A percentile compares a stretch with the other conserved stretches of the same genome.
Conservation (phyloP, 2,113 vertebrate genomes). For the Pundamilia nyererei region DNA sequence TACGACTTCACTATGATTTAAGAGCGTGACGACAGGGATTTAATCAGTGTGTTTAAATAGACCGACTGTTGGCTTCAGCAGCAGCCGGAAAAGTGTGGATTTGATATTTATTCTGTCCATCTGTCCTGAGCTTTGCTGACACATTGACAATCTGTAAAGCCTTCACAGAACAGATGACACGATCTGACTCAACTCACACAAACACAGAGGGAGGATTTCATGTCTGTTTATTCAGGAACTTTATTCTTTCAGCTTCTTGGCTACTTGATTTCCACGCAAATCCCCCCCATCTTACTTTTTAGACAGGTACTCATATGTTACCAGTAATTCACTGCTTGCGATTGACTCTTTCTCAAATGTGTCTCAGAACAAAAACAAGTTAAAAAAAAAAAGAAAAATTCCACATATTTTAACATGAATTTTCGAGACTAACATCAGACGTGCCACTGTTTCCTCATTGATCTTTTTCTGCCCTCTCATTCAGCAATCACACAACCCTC, state of each 20-base stretch:
- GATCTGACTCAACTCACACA: slow-evolving; percentile 8
- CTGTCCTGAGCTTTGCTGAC: slow-evolving; percentile 24
- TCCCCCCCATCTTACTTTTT: neutral
- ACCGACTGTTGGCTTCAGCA: neutral
- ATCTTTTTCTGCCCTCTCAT: neutral
- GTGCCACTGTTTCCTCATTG: neutral
- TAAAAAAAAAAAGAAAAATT: neutral
- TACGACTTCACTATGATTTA: neutral
- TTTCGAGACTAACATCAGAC: neutral
- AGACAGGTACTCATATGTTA: neutral
- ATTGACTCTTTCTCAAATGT: neutral
- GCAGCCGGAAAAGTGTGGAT: neutral
- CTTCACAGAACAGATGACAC: slow-evolving; percentile 27
- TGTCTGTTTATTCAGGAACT: neutral
- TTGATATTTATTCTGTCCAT: slow-evolving; percentile 34
- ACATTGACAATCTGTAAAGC: slow-evolving; percentile 29
- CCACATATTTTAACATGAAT: neutral
- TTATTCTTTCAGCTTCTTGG: neutral
- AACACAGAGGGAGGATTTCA: neutral
- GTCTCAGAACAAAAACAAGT: neutral
- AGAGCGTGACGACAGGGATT: neutral
- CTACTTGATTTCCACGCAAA: neutral
- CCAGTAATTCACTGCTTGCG: neutral
- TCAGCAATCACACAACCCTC: neutral
- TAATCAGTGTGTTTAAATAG: neutral